Evolutionary conservation across 2,797 vertebrate species (phyloP).

Genomic region (Oreochromis grahami): DNA sequence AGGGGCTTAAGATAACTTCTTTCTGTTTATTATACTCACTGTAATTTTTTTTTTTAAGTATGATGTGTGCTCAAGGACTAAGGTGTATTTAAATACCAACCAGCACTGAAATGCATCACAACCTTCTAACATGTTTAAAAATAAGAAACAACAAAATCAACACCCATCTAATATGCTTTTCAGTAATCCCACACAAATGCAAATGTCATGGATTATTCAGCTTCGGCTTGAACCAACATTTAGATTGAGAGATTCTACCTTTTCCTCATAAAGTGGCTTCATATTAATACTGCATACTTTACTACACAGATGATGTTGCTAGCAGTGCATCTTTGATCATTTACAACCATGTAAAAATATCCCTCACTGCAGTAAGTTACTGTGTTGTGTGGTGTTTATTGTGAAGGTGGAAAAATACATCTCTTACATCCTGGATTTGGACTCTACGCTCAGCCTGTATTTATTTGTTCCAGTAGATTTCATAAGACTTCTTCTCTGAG

Average conservation of each 20-base stretch:
- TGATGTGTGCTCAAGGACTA: neutral
- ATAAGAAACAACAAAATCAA: neutral
- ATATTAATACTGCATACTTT: neutral
- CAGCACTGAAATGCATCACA: neutral
- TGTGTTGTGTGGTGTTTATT: neutral
- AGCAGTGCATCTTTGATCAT: neutral
- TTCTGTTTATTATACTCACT: neutral
- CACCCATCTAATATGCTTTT: neutral
- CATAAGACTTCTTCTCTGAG: constrained; percentile 68
- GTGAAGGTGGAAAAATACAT: neutral
- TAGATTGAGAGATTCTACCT: neutral
- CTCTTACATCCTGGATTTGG: neutral
- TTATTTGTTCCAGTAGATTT: constrained; percentile 76
- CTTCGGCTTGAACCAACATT: neutral
- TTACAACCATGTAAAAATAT: neutral
- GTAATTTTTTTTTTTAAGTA: neutral
- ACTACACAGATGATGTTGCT: neutral
- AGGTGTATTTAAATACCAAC: neutral
- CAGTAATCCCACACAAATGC: neutral
- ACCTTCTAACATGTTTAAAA: neutral
- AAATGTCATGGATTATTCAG: neutral
- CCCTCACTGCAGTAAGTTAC: neutral
- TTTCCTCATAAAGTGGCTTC: neutral
- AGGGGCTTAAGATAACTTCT: neutral
- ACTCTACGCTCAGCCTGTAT: neutral